A percentile compares a stretch with the other conserved stretches of the same genome.
Conservation (phyloP, 1,140 invertebrate genomes). For the Stegodyphus mimosarum region DNA sequence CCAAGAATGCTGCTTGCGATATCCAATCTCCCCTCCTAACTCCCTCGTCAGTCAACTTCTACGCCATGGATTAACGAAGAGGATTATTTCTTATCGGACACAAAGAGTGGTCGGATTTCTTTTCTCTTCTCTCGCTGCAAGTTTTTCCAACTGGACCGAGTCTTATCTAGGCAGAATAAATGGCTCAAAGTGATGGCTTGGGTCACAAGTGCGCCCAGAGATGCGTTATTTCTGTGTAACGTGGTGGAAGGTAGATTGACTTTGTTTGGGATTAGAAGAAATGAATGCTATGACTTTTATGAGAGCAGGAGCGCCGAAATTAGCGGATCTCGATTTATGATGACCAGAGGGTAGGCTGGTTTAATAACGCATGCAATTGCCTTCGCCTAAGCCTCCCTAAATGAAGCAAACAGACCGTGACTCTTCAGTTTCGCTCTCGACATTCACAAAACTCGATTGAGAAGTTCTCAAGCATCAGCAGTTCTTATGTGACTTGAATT, state of each 20-base stretch:
- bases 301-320: conserved; percentile 31
- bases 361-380: conserved; percentile 34
- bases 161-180: conserved; percentile 55
- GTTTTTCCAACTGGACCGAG: conserved; percentile 49
- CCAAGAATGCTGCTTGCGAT: conserved; percentile 16
- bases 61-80: conserved; percentile 53
- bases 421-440: neutral
- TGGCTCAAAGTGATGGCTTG: conserved; percentile 41
- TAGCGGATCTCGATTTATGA: conserved; percentile 51
- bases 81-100: conserved; percentile 60
- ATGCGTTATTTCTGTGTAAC: conserved; percentile 38
- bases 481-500: too few species aligned
- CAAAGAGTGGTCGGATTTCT: conserved; percentile 51
- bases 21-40: conserved; percentile 51
- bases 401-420: neutral
- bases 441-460: too few species aligned
- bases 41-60: conserved; percentile 60
- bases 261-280: conserved; percentile 39
- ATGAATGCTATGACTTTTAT: conserved; percentile 54
- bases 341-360: conserved; percentile 50
- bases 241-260: conserved; percentile 45
- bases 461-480: too few species aligned
- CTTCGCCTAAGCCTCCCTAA: neutral
- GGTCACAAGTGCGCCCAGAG: conserved; percentile 11
- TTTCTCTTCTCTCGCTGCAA: conserved; percentile 27